Conservation (phyloP, 2,113 vertebrate genomes). For the Eolophus roseicapilla region DNA sequence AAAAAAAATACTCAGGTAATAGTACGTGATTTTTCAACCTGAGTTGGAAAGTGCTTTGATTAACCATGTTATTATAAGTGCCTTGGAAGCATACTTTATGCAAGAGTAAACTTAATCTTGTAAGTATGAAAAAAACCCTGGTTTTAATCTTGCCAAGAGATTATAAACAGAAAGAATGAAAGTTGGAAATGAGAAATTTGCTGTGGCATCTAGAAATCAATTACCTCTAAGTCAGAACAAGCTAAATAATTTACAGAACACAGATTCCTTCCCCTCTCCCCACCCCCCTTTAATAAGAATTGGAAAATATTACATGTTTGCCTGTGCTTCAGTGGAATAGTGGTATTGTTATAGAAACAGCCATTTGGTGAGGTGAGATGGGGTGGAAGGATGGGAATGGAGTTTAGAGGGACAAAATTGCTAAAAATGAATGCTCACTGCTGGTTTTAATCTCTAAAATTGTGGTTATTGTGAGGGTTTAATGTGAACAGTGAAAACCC, state of each 20-base stretch:
- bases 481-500: background rate
- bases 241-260: background rate
- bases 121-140: background rate
- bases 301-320: background rate
- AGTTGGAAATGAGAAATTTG: background rate
- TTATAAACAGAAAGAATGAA: background rate
- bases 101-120: background rate
- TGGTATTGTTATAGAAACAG: background rate
- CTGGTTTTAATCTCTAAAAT: background rate
- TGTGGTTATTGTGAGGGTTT: background rate
- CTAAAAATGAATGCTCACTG: background rate
- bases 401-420: background rate
- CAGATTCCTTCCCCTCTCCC: accelerated
- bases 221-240: background rate
- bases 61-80: background rate
- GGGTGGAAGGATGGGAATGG: background rate
- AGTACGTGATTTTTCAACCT: background rate
- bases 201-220: background rate
- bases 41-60: background rate
- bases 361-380: background rate
- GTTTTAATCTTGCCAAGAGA: background rate
- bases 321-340: background rate
- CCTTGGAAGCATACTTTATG: background rate
- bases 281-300: background rate
- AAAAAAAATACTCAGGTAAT: background rate